phyloP scores from a whole-genome alignment of 2,797 vertebrate genomes.

The Notamacropus eugenii region DNA sequence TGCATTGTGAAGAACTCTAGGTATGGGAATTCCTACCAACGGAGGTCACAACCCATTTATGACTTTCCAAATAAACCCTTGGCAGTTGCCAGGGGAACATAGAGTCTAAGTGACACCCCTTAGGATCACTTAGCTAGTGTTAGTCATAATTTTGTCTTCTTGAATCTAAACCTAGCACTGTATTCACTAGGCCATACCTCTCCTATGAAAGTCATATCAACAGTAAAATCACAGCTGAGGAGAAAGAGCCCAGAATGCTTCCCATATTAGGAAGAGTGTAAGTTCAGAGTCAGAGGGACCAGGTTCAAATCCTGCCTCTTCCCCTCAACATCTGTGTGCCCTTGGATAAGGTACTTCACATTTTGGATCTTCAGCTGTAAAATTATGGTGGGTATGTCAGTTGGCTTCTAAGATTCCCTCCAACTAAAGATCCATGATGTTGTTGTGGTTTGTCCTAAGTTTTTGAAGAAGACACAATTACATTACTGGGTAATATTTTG shows the following conservation, averaged over 20 bases:
- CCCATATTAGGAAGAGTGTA: neutral
- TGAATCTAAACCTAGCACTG: neutral
- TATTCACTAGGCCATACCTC: neutral
- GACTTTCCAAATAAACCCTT: neutral
- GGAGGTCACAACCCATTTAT: neutral
- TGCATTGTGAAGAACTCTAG: too few relatives aligned
- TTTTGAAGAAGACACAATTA: too few relatives aligned
- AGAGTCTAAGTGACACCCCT: neutral
- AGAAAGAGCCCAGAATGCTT: neutral
- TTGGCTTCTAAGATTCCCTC: neutral
- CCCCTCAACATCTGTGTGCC: neutral
- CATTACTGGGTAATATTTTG: too few relatives aligned
- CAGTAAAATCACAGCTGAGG: neutral
- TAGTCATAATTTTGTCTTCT: neutral
- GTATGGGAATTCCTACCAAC: neutral
- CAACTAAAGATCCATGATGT: neutral
- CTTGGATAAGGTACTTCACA: neutral
- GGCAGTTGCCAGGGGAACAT: neutral
- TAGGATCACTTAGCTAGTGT: neutral
- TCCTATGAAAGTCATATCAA: neutral
- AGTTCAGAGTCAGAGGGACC: neutral
- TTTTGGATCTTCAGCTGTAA: conserved; percentile 18
- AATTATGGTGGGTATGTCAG: neutral
- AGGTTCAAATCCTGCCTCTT: conserved; percentile 17
- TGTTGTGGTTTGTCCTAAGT: too few relatives aligned